These are phyloP conservation scores for Cerceris ruficornis DNA, from an alignment of 2,888 invertebrate species.

Conservation along the genomic window DNA sequence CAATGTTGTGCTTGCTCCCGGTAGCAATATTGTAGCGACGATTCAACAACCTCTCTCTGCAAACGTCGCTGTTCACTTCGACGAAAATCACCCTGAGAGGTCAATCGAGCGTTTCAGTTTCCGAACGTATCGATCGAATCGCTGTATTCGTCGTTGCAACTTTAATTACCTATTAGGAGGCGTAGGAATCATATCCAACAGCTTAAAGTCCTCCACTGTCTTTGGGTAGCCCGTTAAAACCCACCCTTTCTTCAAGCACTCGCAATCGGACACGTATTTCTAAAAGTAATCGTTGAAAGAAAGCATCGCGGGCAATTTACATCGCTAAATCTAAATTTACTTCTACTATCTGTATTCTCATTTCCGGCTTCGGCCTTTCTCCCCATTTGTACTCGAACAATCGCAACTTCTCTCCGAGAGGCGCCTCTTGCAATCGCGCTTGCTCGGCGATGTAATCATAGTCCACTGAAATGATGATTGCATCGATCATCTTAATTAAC, in stretches of 20 bases:
- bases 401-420: constrained; percentile 64
- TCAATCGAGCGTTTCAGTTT: neutral
- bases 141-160: neutral
- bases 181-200: constrained; percentile 84
- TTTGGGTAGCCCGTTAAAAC: constrained; percentile 85
- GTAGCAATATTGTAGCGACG: constrained; percentile 82
- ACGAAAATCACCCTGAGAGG: constrained; percentile 82
- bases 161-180: constrained; percentile 85
- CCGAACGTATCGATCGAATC: neutral
- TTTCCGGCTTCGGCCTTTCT: constrained; percentile 56
- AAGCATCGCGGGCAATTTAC: no score
- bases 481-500: neutral
- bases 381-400: constrained; percentile 60
- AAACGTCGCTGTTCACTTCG: constrained; percentile 79
- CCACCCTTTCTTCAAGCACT: constrained; percentile 86
- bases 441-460: constrained; percentile 84
- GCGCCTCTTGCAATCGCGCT: constrained; percentile 79
- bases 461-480: constrained; percentile 81
- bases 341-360: constrained; percentile 70
- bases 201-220: constrained; percentile 84
- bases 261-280: constrained; percentile 82
- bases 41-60: constrained; percentile 79
- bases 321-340: constrained; percentile 62
- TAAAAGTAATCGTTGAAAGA: constrained; percentile 53
- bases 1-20: constrained; percentile 71